Conservation (phyloP, 2,113 vertebrate species). For the Elgaria multicarinata region DNA sequence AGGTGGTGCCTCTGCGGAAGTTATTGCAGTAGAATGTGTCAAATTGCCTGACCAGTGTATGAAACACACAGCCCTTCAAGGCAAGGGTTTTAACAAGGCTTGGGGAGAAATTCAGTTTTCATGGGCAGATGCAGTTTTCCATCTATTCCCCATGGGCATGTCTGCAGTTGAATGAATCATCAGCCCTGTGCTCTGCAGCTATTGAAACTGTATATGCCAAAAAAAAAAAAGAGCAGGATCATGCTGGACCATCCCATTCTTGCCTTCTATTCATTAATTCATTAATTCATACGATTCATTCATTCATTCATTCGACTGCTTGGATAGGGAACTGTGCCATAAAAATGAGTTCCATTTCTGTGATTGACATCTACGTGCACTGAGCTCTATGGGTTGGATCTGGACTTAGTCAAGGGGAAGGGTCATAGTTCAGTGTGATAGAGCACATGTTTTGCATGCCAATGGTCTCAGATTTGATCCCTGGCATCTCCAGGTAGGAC, state of each 20-base stretch:
- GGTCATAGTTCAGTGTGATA: no score
- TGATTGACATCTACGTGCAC: neutral
- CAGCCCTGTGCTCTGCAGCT: no score
- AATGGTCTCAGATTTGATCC: no score
- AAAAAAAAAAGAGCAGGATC: no score
- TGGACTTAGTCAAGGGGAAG: neutral
- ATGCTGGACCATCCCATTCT: neutral
- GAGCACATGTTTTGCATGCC: neutral
- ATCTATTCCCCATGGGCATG: neutral
- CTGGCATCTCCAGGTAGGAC: no score
- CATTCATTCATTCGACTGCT: neutral
- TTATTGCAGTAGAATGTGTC: neutral
- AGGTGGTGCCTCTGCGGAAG: neutral
- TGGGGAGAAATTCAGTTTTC: neutral
- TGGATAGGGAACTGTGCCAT: neutral
- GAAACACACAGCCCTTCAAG: neutral
- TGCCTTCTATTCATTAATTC: neutral
- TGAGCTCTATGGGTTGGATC: neutral
- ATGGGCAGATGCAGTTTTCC: neutral
- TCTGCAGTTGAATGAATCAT: neutral
- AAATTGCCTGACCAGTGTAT: neutral
- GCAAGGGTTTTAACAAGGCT: neutral
- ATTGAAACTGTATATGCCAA: neutral
- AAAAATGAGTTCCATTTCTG: no score
- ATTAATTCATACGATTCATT: no score